Base-by-base conservation (phyloP, 2,888 invertebrate species). In the Drosophila austrosaltans region DNA sequence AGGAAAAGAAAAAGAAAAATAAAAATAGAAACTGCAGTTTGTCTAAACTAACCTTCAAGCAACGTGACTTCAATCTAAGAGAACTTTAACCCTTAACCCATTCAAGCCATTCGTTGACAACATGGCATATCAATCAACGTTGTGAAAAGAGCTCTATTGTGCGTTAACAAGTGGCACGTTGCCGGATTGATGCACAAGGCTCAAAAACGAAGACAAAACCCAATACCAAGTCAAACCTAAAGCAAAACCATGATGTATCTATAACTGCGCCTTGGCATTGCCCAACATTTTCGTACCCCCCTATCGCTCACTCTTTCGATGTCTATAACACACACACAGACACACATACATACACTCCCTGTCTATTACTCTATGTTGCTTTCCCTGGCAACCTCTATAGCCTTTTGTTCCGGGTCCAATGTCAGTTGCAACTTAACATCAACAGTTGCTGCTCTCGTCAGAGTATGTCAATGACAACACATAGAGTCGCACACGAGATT, bases 141-240 rank as follows among this genome's bases (percentile, higher is more conserved):
- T 77, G 65, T 76, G 72, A 71, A 72, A 72, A 65, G 72, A 61
- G 60, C 53, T 81, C 71, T 76, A 82, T 86, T 86, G 86, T 86
- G 79, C 74, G 83, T 74, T 86, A 82, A 82, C 82, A 86, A 82
- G 86, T 83, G 81, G 86, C 82, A 86, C 83, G 81, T 81, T 82
- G 75, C 77, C 70, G 73, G 79, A 73, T 81, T 81, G 86, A 82
- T 74, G 64, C 76, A 69, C 61, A 65, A 60, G 66, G 71, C 61
- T 22, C n/a, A 36, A 69, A 30, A 64, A 59, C 39, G 54, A 40
- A 42, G 32, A 69, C 72, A 69, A 69, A 81, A 63, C 60, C 74
- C 75, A 54, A 60, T 69, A 22, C 62, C 70, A 70, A 66, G 56
- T 77, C 69, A 72, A 67, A 66, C 72, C 72, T 67, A 48, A 48